A percentile compares a stretch with the other conserved stretches of the same genome.
Conservation (phyloP, 2,113 vertebrate genomes). For the Neopipo cinnamomea region DNA sequence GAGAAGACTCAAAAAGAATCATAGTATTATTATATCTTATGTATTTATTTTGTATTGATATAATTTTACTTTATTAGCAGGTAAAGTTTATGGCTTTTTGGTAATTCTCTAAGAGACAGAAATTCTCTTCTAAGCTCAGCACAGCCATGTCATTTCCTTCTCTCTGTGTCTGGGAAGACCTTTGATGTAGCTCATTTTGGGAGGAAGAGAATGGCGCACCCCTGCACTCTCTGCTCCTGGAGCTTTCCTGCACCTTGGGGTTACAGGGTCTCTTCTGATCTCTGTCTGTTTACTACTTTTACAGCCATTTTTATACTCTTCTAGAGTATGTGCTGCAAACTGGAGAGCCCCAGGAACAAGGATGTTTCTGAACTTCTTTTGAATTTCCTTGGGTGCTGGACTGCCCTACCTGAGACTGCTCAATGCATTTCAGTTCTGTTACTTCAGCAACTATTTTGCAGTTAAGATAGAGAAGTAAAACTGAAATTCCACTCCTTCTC, state of each 20-base stretch:
- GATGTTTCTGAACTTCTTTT: not conserved
- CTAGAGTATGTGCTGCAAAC: not conserved
- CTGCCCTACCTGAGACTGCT: not conserved
- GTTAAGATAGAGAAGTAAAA: not conserved
- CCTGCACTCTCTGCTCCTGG: not conserved
- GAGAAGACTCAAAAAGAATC: not conserved
- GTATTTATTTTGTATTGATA: not conserved
- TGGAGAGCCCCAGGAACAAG: not conserved
- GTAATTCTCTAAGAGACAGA: not conserved
- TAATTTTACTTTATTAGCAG: not conserved
- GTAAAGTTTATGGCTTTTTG: not conserved
- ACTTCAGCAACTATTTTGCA: not conserved
- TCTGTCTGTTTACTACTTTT: not conserved
- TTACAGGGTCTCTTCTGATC: not conserved
- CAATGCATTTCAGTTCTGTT: not conserved
- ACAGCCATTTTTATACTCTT: not conserved
- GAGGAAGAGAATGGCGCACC: accelerated
- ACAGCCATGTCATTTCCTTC: not conserved
- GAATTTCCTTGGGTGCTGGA: not conserved
- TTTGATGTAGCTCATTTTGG: not conserved
- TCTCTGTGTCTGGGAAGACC: not conserved
- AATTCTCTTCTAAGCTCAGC: not conserved
- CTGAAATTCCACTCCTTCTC: not conserved
- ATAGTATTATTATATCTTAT: not conserved
- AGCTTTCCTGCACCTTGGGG: not conserved